Base-by-base conservation (phyloP, 1,140 invertebrate species). In the Pseudomyrmex sp. region DNA sequence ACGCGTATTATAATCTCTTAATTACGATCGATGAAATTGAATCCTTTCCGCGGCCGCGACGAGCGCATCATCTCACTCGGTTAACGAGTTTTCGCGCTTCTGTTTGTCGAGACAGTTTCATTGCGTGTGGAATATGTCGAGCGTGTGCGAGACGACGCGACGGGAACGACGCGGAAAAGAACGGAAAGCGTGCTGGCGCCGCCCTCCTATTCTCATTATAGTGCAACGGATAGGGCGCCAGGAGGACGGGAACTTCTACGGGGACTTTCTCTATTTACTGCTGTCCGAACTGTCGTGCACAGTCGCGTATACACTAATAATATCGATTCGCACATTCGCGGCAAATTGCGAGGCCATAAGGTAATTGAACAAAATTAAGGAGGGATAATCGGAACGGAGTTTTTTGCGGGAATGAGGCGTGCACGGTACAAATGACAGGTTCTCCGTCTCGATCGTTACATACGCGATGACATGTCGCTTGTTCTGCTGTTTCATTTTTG, bases 31-130 rank as follows among this genome's bases (percentile, higher is more conserved):
- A 50, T 82, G 85, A 77, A 89, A 90, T 90, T 84, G 90, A 90
- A 89, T 74, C 62, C 61, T 82, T 56, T 44, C 23, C 73, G 35
- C 5, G 68, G 70, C 58, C 68, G 79, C 62, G 83, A 18, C 48
- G 62, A 66, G 18, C 26, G 50, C 18, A 65, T 79, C 79, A 74
- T 74, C 62, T 54, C 13, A 66, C 85, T 26, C 75, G 35, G 58
- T 82, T 91, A 90, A 91, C 90, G 86, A 90, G 90, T 83, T 86
- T 85, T 90, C 88, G 70, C 77, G 54, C 84, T 58, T 23, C 26
- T 65, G 77, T 89, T 86, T 89, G 86, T 87, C 77, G 83, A 73
- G 77, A 82, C 80, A 66, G 84, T 90, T 89, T 88, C 72, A 58
- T 35, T 74, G 70, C 75, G 54, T 63, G 70, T 46, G 66, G 13